Evolutionary conservation across 2,888 invertebrate genomes (phyloP), one percentile per base, ranked within the genome.

Genomic region (Yponomeuta plumbellus): DNA sequence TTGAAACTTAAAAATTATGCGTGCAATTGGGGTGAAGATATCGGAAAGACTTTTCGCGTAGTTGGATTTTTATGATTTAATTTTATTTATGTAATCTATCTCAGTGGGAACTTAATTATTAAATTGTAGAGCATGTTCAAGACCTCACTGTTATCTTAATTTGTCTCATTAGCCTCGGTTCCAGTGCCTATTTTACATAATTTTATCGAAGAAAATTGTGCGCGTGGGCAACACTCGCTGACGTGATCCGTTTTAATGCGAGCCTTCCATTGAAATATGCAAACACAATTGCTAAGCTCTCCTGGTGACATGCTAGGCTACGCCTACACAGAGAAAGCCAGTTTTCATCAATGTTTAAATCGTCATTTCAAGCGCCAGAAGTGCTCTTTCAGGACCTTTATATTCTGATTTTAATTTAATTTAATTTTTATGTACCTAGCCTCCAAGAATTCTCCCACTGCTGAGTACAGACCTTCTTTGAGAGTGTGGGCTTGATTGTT

Each of bases 181-280:
- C 82, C 82, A 85, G 85, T 85, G 84, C 84, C 80, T 83, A 83
- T 79, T 86, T 86, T 84, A 81, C 84, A 86, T 86, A 84, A 85
- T 86, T 87, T 86, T 85, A 88, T 85, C 84, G 83, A 80, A 83
- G 85, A 84, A 88, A 85, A 86, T 84, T 85, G 84, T 81, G 78
- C 80, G 84, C 83, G 83, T 84, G 83, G 83, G 84, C 83, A 79
- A 70, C 76, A 72, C 72, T 20, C 70, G 76, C 69, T 74, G 77
- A 80, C 80, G 78, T 80, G 81, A 80, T 80, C 77, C 79, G 80
- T 78, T 83, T 83, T 84, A 84, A 85, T 84, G 81, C 73, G 76
- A 75, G 74, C 79, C 80, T 84, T 85, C 80, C 80, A 77, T 77
- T 81, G 83, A 84, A 85, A 81, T 84, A 82, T 83, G 82, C 80